Evolutionary conservation across 2,888 invertebrate species (phyloP).

Genomic region (Nephrocerus scutellatus): DNA sequence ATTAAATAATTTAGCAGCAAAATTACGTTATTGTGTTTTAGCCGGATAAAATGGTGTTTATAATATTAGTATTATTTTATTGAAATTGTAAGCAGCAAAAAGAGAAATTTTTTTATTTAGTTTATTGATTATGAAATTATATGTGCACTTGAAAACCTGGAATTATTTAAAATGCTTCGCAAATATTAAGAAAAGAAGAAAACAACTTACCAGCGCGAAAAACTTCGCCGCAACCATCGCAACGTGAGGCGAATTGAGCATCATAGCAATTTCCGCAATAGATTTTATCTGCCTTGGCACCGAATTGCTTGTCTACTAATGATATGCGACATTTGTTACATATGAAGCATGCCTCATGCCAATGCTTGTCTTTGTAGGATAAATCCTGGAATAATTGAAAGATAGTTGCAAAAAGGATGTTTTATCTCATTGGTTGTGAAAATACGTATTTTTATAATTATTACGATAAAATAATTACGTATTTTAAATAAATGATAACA

Average conservation of each 20-base stretch:
- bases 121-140: not conserved
- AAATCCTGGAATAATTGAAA: conserved; percentile 94
- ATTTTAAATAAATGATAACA: not conserved
- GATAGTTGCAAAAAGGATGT: too few relatives aligned
- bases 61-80: too few relatives aligned
- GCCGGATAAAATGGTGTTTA: too few relatives aligned
- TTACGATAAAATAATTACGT: not conserved
- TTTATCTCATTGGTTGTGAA: too few relatives aligned
- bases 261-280: conserved; percentile 99
- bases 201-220: conserved; percentile 90
- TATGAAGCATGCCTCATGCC: conserved; percentile 99
- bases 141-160: not conserved
- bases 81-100: conserved; percentile 22
- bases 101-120: conserved; percentile 2
- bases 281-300: conserved; percentile 97
- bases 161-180: not conserved
- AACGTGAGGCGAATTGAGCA: conserved; percentile 96
- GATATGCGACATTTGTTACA: conserved; percentile 97
- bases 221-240: conserved; percentile 98
- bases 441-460: not conserved
- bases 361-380: conserved; percentile 99
- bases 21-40: too few relatives aligned
- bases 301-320: conserved; percentile 98
- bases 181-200: not conserved
- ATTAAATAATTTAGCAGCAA: too few relatives aligned